Evolutionary conservation across 2,888 invertebrate genomes (phyloP), one percentile per base, ranked within the genome.

Genomic region (Osedax fenrisi): DNA sequence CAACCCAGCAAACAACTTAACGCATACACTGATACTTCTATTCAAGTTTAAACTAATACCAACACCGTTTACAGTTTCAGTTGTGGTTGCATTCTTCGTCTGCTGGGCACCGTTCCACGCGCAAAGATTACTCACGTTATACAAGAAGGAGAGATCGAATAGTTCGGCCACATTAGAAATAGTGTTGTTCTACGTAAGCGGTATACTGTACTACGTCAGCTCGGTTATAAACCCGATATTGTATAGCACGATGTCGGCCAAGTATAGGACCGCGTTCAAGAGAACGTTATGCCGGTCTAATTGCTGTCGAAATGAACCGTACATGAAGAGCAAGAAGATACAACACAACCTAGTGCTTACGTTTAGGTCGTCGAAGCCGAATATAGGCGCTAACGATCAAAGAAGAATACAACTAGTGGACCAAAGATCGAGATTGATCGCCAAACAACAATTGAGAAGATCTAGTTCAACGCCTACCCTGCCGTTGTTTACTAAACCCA

Each of bases 211-310:
- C 86, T 94, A 92, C 85, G 85, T 94, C 79, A 93, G 93, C 5
- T 92, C 94, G 10, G 92, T 92, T 80, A 90, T 94, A 82, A 95
- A 95, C 85, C 94, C 94, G 0, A 88, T 94, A 77, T 88, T 94
- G 59, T 95, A 95, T 86, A 91, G 94, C 85, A 90, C 93, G 74
- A 92, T 95, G 93, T 94, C 93, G 10, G 89, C 92, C 84, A 93
- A 94, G 84, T 95, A 94, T 83, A 88, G 94, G 68, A 90, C 91
- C 79, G 94, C 94, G 67, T 94, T 94, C 85, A 91, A 90, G 89
- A 93, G 83, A 75, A 84, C 85, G 2, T 78, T 85, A 22, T 76
- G 80, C 68, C 22, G 74, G 27, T 21, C 22, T 10, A 70, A 41
- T n/a, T 59, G 61, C 3, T 27, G 21, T 3, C 75, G 70, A 21